Evolutionary conservation across 2,113 vertebrate species (phyloP).

Genomic region (Oophaga pumilio): DNA sequence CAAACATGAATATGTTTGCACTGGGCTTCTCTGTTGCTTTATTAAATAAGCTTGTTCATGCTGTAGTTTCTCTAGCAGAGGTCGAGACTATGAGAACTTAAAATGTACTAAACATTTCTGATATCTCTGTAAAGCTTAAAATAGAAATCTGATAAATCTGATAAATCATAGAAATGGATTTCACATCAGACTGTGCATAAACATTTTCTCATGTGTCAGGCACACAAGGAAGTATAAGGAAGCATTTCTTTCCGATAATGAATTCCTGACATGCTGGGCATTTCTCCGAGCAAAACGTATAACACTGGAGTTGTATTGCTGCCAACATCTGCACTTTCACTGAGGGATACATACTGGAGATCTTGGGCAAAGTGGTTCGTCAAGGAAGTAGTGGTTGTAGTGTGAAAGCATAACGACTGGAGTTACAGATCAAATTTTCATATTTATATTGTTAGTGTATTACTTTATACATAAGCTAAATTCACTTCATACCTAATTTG

Average conservation of each 20-base stretch:
- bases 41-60: not conserved
- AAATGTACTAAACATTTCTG: not conserved
- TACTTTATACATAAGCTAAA: not conserved
- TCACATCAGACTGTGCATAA: not conserved
- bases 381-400: conserved; percentile 2
- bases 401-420: not conserved
- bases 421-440: not conserved
- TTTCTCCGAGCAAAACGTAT: conserved; percentile 16
- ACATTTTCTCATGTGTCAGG: conserved; percentile 39
- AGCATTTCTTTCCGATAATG: conserved; percentile 32
- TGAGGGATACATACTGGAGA: conserved; percentile 19
- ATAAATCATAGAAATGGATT: conserved; percentile 27
- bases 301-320: conserved; percentile 40
- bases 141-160: not conserved
- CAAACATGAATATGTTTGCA: not conserved
- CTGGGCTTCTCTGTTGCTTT: not conserved
- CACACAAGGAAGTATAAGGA: conserved; percentile 21
- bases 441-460: not conserved
- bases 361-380: conserved; percentile 21
- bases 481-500: not conserved
- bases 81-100: not conserved
- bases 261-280: conserved; percentile 37
- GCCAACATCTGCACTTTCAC: conserved; percentile 32
- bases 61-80: not conserved
- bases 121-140: not conserved